Base-by-base conservation (phyloP, 2,113 vertebrate genomes). In the Motacilla tschutschensis region DNA sequence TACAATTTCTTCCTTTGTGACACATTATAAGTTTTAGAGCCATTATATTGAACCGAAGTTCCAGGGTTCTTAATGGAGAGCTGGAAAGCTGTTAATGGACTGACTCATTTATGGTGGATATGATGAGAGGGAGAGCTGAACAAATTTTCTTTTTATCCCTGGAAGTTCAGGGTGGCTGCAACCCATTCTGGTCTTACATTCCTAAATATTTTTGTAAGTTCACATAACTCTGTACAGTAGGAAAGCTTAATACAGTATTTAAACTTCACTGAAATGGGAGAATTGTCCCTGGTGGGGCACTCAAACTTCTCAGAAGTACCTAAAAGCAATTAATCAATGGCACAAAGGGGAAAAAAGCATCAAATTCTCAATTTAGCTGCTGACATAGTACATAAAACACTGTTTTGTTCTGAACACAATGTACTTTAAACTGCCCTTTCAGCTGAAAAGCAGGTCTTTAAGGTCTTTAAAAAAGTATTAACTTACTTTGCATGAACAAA, bases 291-390 rank as follows among this genome's bases (percentile, higher is more conserved):
- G 51, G 55, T 71, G 87, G 89, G 71, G 67, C 43, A 77, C 73
- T 90, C 81, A 25, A 31, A 64, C 64, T 88, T 79, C 66, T 85
- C 78, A 81, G 62, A 87, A 85, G 88, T 76, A 92, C 33, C 72
- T 84, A 86, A 83, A 87, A 88, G 66, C 63, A 88, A 89, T 93
- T 92, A 82, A 89, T 93, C 91, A 82, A 74, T 54, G 33, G 62
- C 31, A 85, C 44, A 83, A 91, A 90, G 33, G 33, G 53, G 29
- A 63, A 87, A 95, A 91, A 94, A 84, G 40, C 63, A 95, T 77
- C 60, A 86, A 90, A 90, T 64, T 79, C 75, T 78, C 79, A 89
- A 60, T 50, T 85, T 91, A 88, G 63, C 51, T 89, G 70, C 71
- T 79, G 90, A 85, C 92, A 86, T 8, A 70, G 63, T 65, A 66